A percentile compares a stretch with the other conserved stretches of the same genome.
Evolutionary conservation across 2,888 invertebrate species (phyloP).

Genomic region (Ophion ventricosus): DNA sequence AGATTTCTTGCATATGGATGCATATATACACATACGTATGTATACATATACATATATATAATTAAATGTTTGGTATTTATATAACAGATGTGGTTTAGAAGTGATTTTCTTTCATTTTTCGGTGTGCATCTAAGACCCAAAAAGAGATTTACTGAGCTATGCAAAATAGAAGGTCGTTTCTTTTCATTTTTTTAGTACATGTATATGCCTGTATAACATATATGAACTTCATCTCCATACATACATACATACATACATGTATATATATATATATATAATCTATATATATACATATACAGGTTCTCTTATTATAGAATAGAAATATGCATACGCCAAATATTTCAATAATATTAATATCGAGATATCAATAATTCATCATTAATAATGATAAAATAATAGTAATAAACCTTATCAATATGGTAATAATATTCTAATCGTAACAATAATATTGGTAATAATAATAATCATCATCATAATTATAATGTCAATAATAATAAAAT

Average conservation of each 20-base stretch:
- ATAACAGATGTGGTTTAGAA: constrained; percentile 74
- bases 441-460: constrained; percentile 79
- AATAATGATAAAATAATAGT: constrained; percentile 73
- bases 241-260: constrained; percentile 65
- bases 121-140: constrained; percentile 77
- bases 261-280: constrained; percentile 68
- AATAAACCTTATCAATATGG: constrained; percentile 72
- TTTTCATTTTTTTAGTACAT: constrained; percentile 70
- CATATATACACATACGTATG: constrained; percentile 74
- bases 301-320: constrained; percentile 81
- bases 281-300: constrained; percentile 72
- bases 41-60: constrained; percentile 76
- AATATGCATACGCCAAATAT: constrained; percentile 81
- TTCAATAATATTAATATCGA: constrained; percentile 81
- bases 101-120: constrained; percentile 60
- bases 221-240: constrained; percentile 75
- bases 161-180: constrained; percentile 82
- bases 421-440: constrained; percentile 79
- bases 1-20: constrained; percentile 77
- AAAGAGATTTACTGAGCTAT: constrained; percentile 81
- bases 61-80: constrained; percentile 76
- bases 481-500: constrained; percentile 68
- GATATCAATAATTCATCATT: constrained; percentile 74
- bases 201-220: constrained; percentile 77
- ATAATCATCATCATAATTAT: constrained; percentile 70